These are phyloP conservation scores for Hirtodrosophila duncani DNA, from an alignment of 2,888 invertebrate genomes.

Conservation along the genomic window DNA sequence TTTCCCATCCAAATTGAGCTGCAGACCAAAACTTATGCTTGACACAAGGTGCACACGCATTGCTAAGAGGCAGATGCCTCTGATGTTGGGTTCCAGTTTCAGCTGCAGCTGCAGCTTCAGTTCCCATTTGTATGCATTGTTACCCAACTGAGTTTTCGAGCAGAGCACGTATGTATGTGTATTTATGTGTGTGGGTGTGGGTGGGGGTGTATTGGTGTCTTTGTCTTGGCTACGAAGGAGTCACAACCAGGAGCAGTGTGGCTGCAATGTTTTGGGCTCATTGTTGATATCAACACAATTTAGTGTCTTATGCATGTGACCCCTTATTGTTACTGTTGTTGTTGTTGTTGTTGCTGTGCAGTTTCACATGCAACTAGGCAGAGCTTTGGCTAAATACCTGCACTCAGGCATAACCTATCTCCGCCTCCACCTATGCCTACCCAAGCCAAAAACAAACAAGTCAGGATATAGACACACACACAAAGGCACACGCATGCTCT, in stretches of 20 bases:
- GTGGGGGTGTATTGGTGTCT: conserved; percentile 33
- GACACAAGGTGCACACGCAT: conserved; percentile 14
- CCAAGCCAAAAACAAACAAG: conserved; percentile 30
- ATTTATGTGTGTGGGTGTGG: conserved; percentile 19
- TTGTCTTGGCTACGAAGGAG: conserved; percentile 16
- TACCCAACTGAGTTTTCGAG: conserved; percentile 51
- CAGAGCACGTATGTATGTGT: conserved; percentile 37
- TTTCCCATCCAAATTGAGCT: conserved; percentile 62
- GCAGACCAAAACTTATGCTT: too few species aligned
- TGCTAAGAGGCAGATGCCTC: not conserved
- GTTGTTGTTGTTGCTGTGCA: conserved; percentile 22
- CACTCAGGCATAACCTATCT: conserved; percentile 30
- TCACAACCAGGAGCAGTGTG: conserved; percentile 11
- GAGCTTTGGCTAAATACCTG: conserved; percentile 62
- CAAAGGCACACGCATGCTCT: conserved; percentile 2
- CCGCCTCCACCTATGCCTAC: conserved; percentile 8
- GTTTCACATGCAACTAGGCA: conserved; percentile 40
- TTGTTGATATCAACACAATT: conserved; percentile 74
- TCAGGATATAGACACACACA: conserved; percentile 27
- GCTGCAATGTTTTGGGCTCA: conserved; percentile 56
- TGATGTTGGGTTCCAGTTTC: conserved; percentile 3
- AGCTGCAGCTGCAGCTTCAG: conserved; percentile 23
- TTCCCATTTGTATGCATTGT: conserved; percentile 65
- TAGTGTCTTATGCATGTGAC: conserved; percentile 62
- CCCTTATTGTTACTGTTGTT: conserved; percentile 12